Evolutionary conservation across 2,888 invertebrate genomes (phyloP).

Genomic region (Ectropis crepuscularia): DNA sequence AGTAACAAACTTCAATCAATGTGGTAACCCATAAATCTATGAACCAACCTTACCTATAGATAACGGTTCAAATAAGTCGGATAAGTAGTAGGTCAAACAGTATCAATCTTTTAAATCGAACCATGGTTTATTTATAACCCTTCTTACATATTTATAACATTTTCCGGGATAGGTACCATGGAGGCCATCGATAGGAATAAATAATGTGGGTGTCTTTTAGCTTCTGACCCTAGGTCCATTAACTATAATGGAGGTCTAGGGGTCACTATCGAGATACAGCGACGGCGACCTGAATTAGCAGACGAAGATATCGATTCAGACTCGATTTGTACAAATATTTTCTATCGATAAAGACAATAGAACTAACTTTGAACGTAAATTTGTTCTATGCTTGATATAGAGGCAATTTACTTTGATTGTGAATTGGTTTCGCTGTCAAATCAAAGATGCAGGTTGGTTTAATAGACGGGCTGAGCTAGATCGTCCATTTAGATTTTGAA

Average conservation of each 20-base stretch:
- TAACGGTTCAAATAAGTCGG: constrained; percentile 7
- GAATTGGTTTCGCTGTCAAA: constrained; percentile 12
- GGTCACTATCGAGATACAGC: constrained; percentile 52
- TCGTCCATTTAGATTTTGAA: constrained; percentile 7
- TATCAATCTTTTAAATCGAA: constrained; percentile 34
- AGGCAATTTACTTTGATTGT: constrained; percentile 21
- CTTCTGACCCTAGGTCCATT: constrained; percentile 53
- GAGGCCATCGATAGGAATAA: constrained; percentile 49
- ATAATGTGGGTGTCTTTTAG: constrained; percentile 51
- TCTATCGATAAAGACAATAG: constrained; percentile 27
- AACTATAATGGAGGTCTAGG: constrained; percentile 54
- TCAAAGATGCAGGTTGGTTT: constrained; percentile 18
- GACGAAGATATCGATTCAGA: constrained; percentile 45
- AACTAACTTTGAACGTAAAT: constrained; percentile 22
- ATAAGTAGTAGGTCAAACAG: constrained; percentile 14
- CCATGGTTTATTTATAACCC: constrained; percentile 32
- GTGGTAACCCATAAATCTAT: constrained; percentile 1
- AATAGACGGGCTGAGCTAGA: not conserved
- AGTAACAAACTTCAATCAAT: not conserved
- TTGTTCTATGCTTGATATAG: constrained; percentile 17
- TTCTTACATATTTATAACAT: constrained; percentile 32
- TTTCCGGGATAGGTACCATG: constrained; percentile 40
- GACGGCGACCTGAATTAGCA: constrained; percentile 50
- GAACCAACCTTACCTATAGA: constrained; percentile 13
- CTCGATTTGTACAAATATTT: constrained; percentile 37